A percentile compares a stretch with the other conserved stretches of the same genome.
Conservation (phyloP, 1,140 invertebrate genomes). For the Zaprionus taronus region DNA sequence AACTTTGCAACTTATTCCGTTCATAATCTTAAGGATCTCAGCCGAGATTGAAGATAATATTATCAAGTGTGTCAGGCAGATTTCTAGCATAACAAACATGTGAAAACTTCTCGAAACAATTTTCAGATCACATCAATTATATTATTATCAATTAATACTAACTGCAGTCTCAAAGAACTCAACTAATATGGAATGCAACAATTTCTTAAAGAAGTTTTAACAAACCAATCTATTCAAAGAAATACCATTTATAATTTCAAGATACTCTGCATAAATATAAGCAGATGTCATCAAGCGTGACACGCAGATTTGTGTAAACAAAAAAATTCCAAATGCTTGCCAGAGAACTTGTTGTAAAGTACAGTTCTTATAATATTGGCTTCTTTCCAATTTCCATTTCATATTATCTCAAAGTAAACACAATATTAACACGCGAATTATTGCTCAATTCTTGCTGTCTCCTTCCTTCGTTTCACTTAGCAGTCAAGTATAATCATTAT, state of each 20-base stretch:
- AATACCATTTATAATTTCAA: neutral
- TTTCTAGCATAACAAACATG: neutral
- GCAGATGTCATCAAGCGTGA: neutral
- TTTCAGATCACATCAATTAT: neutral
- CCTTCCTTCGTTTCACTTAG: neutral
- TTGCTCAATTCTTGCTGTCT: neutral
- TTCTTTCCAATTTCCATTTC: neutral
- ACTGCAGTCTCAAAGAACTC: neutral
- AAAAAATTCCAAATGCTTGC: neutral
- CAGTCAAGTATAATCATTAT: neutral
- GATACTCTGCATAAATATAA: neutral
- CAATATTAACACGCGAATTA: neutral
- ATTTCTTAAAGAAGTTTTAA: neutral
- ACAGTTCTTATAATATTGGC: neutral
- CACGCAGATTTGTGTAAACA: neutral
- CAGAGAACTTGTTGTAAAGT: no score
- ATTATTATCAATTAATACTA: neutral
- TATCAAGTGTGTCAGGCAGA: neutral
- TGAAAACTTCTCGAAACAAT: neutral
- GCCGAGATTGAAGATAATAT: neutral
- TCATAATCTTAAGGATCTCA: neutral
- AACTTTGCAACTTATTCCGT: no score
- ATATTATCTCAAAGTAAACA: neutral
- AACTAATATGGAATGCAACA: no score
- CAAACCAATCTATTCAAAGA: neutral